Evolutionary conservation across 2,113 vertebrate species (phyloP).

Genomic region (human): GRCh38 chrX:8989501-8990000

Average conservation of each 20-base stretch:
- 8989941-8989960: conserved; percentile 46
- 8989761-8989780: conserved; percentile 64
- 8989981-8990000: conserved; percentile 43
- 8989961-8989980: conserved; percentile 9
- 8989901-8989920: conserved; percentile 43
- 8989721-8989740: neutral
- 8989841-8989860: conserved; percentile 54
- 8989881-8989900: neutral
- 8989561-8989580: conserved; percentile 12
- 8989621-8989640: neutral
- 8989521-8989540: neutral
- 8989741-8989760: conserved; percentile 64
- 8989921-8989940: conserved; percentile 19
- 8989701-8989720: conserved; percentile 35
- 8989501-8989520: no score
- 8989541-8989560: neutral
- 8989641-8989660: conserved; percentile 1
- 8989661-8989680: conserved; percentile 2
- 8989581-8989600: neutral
- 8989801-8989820: conserved; percentile 56
- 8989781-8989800: conserved; percentile 74
- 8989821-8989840: neutral
- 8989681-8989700: neutral
- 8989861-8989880: conserved; percentile 35
- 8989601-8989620: neutral